Evolutionary conservation across 2,888 invertebrate genomes (phyloP), one percentile per base, ranked within the genome.

Genomic region (Holacanthella duospinosa): DNA sequence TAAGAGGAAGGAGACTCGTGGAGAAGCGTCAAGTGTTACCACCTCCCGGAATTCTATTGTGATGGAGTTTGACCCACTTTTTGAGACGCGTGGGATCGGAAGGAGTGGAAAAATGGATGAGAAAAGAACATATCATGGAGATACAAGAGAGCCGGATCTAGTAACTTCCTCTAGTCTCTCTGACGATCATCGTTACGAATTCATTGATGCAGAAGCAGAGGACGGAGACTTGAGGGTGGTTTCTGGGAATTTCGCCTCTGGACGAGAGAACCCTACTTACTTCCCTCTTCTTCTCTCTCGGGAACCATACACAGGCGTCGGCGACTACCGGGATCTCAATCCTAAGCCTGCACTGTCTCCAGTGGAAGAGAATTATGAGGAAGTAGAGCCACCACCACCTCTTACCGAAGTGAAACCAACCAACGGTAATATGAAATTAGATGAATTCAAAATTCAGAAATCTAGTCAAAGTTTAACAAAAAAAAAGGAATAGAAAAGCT

Each of bases 41-140:
- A 54, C 65, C 6, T 68, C 71, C 2, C 63, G 71, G 24, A 66
- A 69, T 55, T 70, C 71, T 12, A 65, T 72, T 1, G 65, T 72
- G 1, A 65, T 68, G 60, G 72, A 72, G 62, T 72, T 72, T 62
- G 72, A 72, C 48, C 72, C 72, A 1, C 36, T 72, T 12, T 67
- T 58, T 56, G 56, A 56, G 36, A 36, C 6, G 36, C 6, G 6
- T 36, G 36, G 16, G 36, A 6, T 16, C 36, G 9, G 16, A 36
- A 36, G 36, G 16, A 36, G 16, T 36, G 16, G 36, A 9, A 36
- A 36, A 9, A 16, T 36, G 16, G 36, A 36, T 36, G 36, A 9
- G 36, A 36, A 6, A 36, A 16, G 16, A 36, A 6, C 36, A 36
- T 9, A 16, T 16, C 6, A 6, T 9, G 36, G 16, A 9, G 36